Evolutionary conservation across 1,140 invertebrate species (phyloP), one percentile per base, ranked within the genome.

Genomic region (Drosophila navojoa): DNA sequence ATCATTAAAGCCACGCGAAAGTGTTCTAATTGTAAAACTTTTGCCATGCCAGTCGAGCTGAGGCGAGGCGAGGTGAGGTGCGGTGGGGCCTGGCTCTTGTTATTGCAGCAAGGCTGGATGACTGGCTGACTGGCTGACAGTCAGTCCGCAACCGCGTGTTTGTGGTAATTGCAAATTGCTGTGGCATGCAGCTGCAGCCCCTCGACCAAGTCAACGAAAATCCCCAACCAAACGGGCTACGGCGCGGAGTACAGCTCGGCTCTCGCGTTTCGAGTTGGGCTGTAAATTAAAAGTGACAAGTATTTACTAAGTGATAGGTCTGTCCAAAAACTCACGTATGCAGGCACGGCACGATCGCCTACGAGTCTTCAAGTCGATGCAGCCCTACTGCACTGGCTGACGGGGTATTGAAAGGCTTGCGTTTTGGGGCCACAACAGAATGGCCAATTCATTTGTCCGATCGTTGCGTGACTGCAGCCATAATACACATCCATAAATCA

Each of bases 211-310:
- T 22, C 50, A 25, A 59, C 44, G 13, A 22, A 44, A 16, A 25
- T 6, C 10, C 16, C 25, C 15, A n/a, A 5, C 27, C 38, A 69
- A 38, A 29, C 44, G 16, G n/a, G 29, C 44, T 54, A 49, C 25
- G 57, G 50, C 40, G 27, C 15, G 16, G 57, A 47, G 25, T 42
- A 71, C 54, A 63, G 49, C 22, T 54, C 58, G 66, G 16, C 25
- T 29, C 67, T 38, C 10, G 35, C 9, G 7, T 45, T 53, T 45
- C 42, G 42, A 72, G 38, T 60, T 47, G 73, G 74, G 81, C 72
- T 89, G 79, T 91, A 91, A 91, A 91, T 91, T 91, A 91, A 91
- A 91, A 91, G 90, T 91, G 89, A 91, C 89, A 90, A 91, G 89
- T 89, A 74, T 80, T 89, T 91, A 91, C 89, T 91, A 89, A 85